Conservation (phyloP, 2,888 invertebrate species). For the Camptogramma bilineatum region DNA sequence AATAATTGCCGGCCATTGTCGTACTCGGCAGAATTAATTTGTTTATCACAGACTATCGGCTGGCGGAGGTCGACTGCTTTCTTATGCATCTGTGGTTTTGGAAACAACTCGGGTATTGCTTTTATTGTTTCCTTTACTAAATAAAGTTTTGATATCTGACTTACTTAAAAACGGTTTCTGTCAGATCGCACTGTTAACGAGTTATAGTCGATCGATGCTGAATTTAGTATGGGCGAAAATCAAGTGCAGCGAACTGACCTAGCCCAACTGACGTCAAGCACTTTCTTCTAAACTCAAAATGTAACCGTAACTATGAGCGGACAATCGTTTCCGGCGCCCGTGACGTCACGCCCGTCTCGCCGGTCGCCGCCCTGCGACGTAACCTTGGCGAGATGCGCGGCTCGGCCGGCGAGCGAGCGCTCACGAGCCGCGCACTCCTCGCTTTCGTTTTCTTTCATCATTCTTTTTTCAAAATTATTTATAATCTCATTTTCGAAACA, state of each 20-base stretch:
- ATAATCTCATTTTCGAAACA: slow-evolving; percentile 48
- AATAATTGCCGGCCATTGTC: slow-evolving; percentile 45
- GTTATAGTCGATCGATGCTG: neutral
- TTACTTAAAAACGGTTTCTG: too few species aligned
- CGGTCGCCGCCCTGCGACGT: slow-evolving; percentile 79
- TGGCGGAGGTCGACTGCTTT: slow-evolving; percentile 62
- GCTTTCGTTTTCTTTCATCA: slow-evolving; percentile 77
- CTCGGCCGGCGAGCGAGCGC: slow-evolving; percentile 34
- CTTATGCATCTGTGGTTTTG: slow-evolving; percentile 57
- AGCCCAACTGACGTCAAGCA: slow-evolving; percentile 70
- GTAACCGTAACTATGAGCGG: slow-evolving; percentile 83
- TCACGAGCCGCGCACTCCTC: slow-evolving; percentile 46
- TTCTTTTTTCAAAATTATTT: slow-evolving; percentile 63
- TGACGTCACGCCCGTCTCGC: slow-evolving; percentile 81
- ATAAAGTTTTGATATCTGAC: neutral
- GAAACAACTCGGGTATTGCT: slow-evolving; percentile 46
- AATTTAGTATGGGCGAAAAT: slow-evolving; percentile 9
- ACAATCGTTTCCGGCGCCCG: slow-evolving; percentile 83
- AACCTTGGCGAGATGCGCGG: slow-evolving; percentile 64
- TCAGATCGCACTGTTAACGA: neutral
- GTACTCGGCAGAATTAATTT: slow-evolving; percentile 55
- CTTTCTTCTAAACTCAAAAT: slow-evolving; percentile 85
- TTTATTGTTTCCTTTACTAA: slow-evolving; percentile 47
- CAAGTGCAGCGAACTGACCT: slow-evolving; percentile 71
- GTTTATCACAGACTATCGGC: slow-evolving; percentile 59